Conservation (phyloP, 37 sponge, comb jelly and placozoan species). For the Agelas oroides region DNA sequence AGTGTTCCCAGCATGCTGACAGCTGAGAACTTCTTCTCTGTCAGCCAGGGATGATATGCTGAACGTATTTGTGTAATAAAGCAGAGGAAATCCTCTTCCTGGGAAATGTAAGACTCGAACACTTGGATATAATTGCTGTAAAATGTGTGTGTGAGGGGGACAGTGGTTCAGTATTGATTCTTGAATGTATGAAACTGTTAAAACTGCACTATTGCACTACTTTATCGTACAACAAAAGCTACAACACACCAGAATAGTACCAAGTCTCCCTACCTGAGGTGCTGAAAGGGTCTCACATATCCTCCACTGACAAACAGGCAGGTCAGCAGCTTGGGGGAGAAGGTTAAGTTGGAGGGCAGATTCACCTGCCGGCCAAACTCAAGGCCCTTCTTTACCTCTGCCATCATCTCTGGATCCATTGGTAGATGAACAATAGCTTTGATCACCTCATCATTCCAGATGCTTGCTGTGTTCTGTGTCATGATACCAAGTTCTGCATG, state of each 20-base stretch:
- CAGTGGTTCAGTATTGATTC: too few species aligned
- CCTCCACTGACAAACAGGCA: slow-evolving; percentile 16
- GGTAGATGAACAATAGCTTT: too few species aligned
- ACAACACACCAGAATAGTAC: background rate
- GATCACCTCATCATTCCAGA: too few species aligned
- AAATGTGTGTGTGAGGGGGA: too few species aligned
- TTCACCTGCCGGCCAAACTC: slow-evolving; percentile 15
- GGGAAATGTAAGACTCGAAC: background rate
- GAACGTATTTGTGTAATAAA: slow-evolving; percentile 6
- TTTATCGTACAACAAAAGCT: too few species aligned
- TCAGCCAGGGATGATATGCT: background rate
- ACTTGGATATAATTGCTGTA: too few species aligned
- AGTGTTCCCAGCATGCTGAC: slow-evolving; percentile 30
- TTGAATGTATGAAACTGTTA: too few species aligned
- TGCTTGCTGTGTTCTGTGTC: too few species aligned
- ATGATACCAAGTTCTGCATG: too few species aligned
- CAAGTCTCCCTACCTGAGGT: slow-evolving; percentile 13
- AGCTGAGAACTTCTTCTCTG: background rate
- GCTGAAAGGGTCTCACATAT: background rate
- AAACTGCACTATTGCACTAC: too few species aligned
- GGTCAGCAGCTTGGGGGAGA: background rate
- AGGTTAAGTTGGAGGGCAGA: slow-evolving; percentile 20
- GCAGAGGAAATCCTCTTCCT: background rate
- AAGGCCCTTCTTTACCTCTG: slow-evolving; percentile 11
- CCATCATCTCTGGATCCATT: background rate